A percentile compares a stretch with the other conserved stretches of the same genome.
Evolutionary conservation across 2,113 vertebrate genomes (phyloP).

Genomic region (Brachyhypopomus gauderio): DNA sequence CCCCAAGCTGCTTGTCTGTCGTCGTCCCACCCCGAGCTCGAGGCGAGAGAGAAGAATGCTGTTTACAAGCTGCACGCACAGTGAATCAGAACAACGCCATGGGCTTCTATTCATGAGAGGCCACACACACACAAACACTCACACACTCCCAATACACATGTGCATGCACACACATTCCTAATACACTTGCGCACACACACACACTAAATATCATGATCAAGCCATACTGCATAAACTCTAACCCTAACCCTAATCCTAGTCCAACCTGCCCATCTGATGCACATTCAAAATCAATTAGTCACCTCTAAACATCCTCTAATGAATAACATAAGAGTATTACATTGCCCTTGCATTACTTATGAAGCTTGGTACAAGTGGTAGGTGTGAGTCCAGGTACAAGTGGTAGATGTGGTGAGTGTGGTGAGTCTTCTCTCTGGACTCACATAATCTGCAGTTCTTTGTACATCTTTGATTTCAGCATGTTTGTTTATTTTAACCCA

Average conservation of each 20-base stretch:
- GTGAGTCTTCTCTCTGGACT: constrained; percentile 20
- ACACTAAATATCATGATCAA: constrained; percentile 49
- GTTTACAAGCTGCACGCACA: constrained; percentile 58
- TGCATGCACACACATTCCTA: constrained; percentile 52
- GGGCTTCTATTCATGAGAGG: constrained; percentile 33
- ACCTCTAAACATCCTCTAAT: background rate
- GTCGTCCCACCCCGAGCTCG: constrained; percentile 26
- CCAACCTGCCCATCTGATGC: background rate
- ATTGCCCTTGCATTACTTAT: constrained; percentile 20
- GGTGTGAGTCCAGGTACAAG: background rate
- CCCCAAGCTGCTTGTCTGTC: constrained; percentile 34
- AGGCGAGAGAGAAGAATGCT: constrained; percentile 32
- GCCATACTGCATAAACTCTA: constrained; percentile 8
- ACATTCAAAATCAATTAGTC: constrained; percentile 38
- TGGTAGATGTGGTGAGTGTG: too few relatives aligned
- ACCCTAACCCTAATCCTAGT: background rate
- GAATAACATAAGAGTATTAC: constrained; percentile 23
- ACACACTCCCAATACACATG: constrained; percentile 34
- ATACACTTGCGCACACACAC: constrained; percentile 52
- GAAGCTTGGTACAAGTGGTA: background rate
- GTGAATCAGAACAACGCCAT: constrained; percentile 50
- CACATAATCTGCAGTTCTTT: constrained; percentile 40
- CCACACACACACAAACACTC: constrained; percentile 44
- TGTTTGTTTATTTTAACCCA: too few relatives aligned
- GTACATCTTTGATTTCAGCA: too few relatives aligned